A percentile compares a stretch with the other conserved stretches of the same genome.
Conservation (phyloP, 1,140 invertebrate genomes). For the Cotesia vestalis region DNA sequence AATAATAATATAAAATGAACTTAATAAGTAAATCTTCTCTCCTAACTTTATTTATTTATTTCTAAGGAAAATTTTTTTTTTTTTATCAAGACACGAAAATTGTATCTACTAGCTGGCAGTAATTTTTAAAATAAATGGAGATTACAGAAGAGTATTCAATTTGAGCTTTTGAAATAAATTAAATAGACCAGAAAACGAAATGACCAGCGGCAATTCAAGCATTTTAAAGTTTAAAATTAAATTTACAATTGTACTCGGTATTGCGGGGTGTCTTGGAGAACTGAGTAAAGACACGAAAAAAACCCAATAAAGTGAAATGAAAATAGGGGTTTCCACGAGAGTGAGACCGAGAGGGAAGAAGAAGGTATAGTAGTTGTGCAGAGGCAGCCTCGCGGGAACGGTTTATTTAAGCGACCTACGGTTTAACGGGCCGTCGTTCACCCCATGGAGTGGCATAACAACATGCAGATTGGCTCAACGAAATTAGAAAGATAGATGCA, state of each 20-base stretch:
- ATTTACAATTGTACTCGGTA: conserved; percentile 19
- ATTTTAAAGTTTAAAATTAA: conserved; percentile 11
- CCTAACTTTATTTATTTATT: too few relatives aligned
- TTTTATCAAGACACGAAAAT: too few relatives aligned
- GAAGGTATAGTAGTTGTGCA: background rate
- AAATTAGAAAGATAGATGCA: conserved; percentile 60
- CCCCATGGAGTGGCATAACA: conserved; percentile 48
- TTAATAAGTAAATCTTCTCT: too few relatives aligned
- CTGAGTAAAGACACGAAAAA: conserved; percentile 19
- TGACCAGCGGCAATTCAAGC: background rate
- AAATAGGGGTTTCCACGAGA: conserved; percentile 6
- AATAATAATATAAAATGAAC: too few relatives aligned
- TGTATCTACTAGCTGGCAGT: too few relatives aligned
- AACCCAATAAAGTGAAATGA: conserved; percentile 5
- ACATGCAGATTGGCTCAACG: conserved; percentile 55
- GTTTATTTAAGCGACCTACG: conserved; percentile 52
- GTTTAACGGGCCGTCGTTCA: conserved; percentile 49
- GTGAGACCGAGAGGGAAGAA: conserved; percentile 5
- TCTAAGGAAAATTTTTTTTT: too few relatives aligned
- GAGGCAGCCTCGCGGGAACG: conserved; percentile 45
- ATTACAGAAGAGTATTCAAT: background rate
- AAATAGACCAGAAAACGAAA: background rate
- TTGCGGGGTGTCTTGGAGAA: conserved; percentile 18
- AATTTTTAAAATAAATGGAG: background rate
- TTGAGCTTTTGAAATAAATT: background rate